Evolutionary conservation across 1,140 invertebrate genomes (phyloP), one percentile per base, ranked within the genome.

Genomic region (Drosophila neocordata): DNA sequence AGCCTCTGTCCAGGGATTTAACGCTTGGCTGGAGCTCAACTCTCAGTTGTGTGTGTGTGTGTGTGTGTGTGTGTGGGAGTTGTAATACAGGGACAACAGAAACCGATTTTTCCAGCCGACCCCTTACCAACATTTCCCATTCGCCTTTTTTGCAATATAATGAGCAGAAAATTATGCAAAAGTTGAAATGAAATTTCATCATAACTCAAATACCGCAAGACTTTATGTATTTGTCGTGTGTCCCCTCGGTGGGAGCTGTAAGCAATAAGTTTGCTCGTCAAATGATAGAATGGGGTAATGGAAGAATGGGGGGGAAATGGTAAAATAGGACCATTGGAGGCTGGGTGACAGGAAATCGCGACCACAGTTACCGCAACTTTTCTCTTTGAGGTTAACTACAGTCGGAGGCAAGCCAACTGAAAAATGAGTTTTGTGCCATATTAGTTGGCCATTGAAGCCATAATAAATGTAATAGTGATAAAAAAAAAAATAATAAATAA

Each of bases 81-180:
- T 55, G 41, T 31, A 20, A 31, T 61, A 52, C 4, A 44, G 58
- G 37, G 20, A 61, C 56, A 52, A 37, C 37, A 31, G 35, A 37
- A 34, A 15, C 53, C 51, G 20, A 44, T 48, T 48, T 44, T 15
- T 13, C 52, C 57, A 24, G 22, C 68, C 41, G 3, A 7, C n/a
- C 41, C 15, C 15, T 2, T 2, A 1, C 11, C n/a, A 20, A 2
- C 41, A 2, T 44, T 18, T 15, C 15, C 41, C 15, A 18, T 15
- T 20, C 27, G 6, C 27, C 27, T 31, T 31, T 31, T 31, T 31
- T 31, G 27, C 15, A 48, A 48, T 48, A 87, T 87, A 87, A 87
- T 87, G 73, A 87, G 83, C 79, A 87, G 72, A 82, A 82, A 82
- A 87, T 88, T 87, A 87, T 87, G 75, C 83, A 88, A 88, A 87